These are phyloP conservation scores for Metridium senile DNA, from an alignment of 92 coral and sea anemone genomes.

Conservation along the genomic window DNA sequence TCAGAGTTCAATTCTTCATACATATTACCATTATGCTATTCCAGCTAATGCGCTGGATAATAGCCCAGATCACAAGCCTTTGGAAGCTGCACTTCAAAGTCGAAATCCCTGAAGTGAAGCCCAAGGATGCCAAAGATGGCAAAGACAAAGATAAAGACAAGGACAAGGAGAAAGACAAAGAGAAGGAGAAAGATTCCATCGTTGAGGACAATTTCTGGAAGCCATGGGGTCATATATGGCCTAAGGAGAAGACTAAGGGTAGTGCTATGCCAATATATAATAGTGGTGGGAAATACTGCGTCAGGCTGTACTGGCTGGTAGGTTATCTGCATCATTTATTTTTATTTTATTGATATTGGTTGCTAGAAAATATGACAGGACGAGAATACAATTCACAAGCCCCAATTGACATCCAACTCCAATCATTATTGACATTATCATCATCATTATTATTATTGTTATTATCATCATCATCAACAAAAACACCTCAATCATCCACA, in stretches of 20 bases:
- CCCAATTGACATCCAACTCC: no score
- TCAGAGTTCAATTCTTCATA: no score
- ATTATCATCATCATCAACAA: no score
- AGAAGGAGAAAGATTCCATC: conserved; percentile 65
- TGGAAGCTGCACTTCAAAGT: conserved; percentile 84
- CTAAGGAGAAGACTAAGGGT: conserved; percentile 78
- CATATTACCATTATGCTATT: no score
- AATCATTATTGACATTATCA: no score
- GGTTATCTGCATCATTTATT: conserved; percentile 10
- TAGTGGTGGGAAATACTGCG: conserved; percentile 91
- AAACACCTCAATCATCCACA: no score
- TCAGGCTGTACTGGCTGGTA: conserved; percentile 94
- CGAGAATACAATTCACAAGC: no score
- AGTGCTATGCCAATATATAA: conserved; percentile 80
- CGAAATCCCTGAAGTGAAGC: conserved; percentile 60
- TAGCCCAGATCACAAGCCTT: conserved; percentile 85
- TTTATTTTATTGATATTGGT: no score
- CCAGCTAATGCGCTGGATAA: conserved; percentile 87
- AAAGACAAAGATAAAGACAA: conserved; percentile 64
- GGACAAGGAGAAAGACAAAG: conserved; percentile 72
- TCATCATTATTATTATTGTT: no score
- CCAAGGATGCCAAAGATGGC: conserved; percentile 63
- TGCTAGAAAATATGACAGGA: no score
- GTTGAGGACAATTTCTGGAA: conserved; percentile 90
- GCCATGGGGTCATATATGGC: conserved; percentile 99